Evolutionary conservation across 1,140 invertebrate species (phyloP), one percentile per base, ranked within the genome.

Genomic region (Steinernema khuongi): DNA sequence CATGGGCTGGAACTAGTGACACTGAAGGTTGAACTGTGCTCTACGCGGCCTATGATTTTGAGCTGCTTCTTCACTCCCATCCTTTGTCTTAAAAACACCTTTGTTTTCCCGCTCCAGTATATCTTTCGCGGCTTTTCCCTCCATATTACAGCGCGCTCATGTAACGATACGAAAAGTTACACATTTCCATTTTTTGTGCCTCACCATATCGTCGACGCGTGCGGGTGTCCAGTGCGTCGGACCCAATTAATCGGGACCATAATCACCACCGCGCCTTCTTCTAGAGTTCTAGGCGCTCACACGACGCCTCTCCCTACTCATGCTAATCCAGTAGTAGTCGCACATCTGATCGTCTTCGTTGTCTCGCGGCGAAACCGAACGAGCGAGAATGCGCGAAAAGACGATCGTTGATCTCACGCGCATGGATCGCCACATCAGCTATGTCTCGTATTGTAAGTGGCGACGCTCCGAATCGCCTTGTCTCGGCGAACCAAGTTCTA

Each of bases 311-410:
- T n/a, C n/a, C n/a, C n/a, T n/a, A n/a, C n/a, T n/a, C n/a, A n/a
- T n/a, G n/a, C n/a, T n/a, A n/a, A n/a, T n/a, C n/a, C n/a, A n/a
- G n/a, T n/a, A n/a, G n/a, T n/a, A n/a, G n/a, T n/a, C 28, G 29
- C 79, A 67, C 30, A 31, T 74, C 44, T 19, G 32, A 43, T 28
- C 72, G 29, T 75, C n/a, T 43, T 2, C 18, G 67, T 31, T 29
- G 30, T 26, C 7, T 19, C 1, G n/a, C 30, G 32, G 28, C 32
- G 2, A 29, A 1, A 4, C n/a, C 30, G 67, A 29, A 68, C n/a
- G 22, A 72, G 70, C n/a, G n/a, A n/a, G 67, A 74, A 79, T 80
- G 79, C 67, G 74, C 30, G 80, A 81, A 74, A 80, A 81, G 67
- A 70, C 75, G 29, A 69, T 80, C 28, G 77, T 80, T 71, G 77